These are phyloP conservation scores for Tinamus major DNA, from an alignment of 2,797 vertebrate species.

Conservation along the genomic window DNA sequence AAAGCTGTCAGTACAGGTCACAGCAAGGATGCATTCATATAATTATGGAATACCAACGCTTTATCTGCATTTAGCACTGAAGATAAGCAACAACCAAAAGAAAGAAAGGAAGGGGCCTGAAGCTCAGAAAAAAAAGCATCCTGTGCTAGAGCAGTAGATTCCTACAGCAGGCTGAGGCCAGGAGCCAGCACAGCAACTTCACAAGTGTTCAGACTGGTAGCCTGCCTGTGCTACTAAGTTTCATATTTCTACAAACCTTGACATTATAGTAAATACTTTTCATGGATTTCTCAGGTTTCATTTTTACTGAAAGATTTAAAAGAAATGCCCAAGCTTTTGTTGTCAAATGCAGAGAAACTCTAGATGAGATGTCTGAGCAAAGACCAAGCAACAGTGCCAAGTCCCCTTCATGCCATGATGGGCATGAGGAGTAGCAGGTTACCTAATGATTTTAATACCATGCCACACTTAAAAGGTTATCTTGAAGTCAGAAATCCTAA, in stretches of 20 bases:
- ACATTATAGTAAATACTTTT: not conserved
- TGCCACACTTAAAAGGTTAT: not conserved
- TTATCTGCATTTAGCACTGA: not conserved
- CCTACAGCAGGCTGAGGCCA: not conserved
- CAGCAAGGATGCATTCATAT: not conserved
- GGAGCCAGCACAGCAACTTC: not conserved
- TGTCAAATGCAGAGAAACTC: not conserved
- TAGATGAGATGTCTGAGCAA: not conserved
- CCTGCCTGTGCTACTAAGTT: not conserved
- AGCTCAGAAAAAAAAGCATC: not conserved
- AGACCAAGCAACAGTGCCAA: not conserved
- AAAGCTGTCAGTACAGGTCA: not conserved
- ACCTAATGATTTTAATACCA: not conserved
- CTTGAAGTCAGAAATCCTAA: too few relatives aligned
- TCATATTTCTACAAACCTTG: not conserved
- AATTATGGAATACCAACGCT: not conserved
- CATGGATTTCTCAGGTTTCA: accelerated
- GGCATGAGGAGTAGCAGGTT: not conserved
- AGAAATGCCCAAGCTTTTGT: not conserved
- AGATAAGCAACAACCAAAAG: not conserved
- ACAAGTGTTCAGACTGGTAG: not conserved
- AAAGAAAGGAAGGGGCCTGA: not conserved
- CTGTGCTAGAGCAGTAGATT: not conserved
- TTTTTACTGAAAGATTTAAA: not conserved
- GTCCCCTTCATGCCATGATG: not conserved